phyloP scores from a whole-genome alignment of 2,888 invertebrate genomes.

The Agonum fuliginosum region DNA sequence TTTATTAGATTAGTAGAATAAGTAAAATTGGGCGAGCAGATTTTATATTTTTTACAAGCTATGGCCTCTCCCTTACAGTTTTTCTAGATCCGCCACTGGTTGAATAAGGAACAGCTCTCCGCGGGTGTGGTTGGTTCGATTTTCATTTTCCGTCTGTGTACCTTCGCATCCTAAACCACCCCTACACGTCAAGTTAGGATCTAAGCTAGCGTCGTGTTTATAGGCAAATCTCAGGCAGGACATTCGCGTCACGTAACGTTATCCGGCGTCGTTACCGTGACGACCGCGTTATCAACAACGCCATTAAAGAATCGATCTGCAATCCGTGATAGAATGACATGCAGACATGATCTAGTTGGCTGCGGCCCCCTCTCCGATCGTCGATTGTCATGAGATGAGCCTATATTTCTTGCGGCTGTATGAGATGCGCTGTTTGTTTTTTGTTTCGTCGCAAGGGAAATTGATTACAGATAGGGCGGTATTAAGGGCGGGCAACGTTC shows the following conservation, averaged over 20 bases:
- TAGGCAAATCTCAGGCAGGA: slow-evolving; percentile 24
- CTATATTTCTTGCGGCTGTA: not conserved
- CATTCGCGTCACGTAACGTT: slow-evolving; percentile 44
- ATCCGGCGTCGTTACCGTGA: slow-evolving; percentile 29
- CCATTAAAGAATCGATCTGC: slow-evolving; percentile 40
- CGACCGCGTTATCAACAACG: slow-evolving; percentile 47
- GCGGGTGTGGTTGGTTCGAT: no score
- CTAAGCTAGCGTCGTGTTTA: not conserved
- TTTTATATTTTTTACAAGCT: no score
- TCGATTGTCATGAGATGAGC: not conserved
- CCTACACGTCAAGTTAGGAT: not conserved
- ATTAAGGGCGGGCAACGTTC: not conserved
- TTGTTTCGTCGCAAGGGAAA: not conserved
- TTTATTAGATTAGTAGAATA: no score
- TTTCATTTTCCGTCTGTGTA: no score
- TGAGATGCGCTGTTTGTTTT: not conserved
- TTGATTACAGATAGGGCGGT: not conserved
- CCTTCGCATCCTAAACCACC: no score
- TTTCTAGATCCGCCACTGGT: no score
- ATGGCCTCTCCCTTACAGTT: no score
- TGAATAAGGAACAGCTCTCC: no score
- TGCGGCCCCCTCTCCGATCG: no score
- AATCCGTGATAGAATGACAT: not conserved
- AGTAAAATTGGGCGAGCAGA: no score
- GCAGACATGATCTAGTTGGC: not conserved